phyloP scores from a whole-genome alignment of 2,797 vertebrate genomes.

The Champsocephalus esox region DNA sequence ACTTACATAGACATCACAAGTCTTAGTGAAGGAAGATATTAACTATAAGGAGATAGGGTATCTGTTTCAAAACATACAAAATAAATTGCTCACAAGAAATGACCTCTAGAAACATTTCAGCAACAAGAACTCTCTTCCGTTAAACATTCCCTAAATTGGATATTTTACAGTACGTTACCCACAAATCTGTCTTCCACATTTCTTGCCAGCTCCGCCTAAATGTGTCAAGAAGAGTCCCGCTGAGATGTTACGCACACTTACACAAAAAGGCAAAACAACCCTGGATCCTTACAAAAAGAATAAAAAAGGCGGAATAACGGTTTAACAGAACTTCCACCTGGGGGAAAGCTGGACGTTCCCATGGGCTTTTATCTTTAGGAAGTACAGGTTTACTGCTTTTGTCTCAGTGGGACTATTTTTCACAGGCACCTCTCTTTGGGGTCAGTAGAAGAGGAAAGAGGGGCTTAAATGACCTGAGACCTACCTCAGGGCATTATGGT shows the following conservation, averaged over 20 bases:
- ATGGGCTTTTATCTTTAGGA: slow-evolving; percentile 43
- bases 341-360: slow-evolving; percentile 44
- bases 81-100: not conserved
- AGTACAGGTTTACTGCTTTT: slow-evolving; percentile 63
- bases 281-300: slow-evolving; percentile 17
- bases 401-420: slow-evolving; percentile 69
- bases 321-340: slow-evolving; percentile 29
- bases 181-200: slow-evolving; percentile 46
- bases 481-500: slow-evolving; percentile 53
- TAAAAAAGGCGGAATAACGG: slow-evolving; percentile 24
- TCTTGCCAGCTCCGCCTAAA: slow-evolving; percentile 17
- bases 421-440: slow-evolving; percentile 56
- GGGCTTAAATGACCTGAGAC: slow-evolving; percentile 67
- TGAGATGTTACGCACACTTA: slow-evolving; percentile 56
- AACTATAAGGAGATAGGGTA: not conserved
- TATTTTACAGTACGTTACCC: slow-evolving; percentile 1
- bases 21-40: not conserved
- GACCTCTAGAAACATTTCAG: not conserved
- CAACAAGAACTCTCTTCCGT: not conserved
- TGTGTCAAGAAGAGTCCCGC: slow-evolving; percentile 22
- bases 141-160: slow-evolving; percentile 2
- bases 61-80: not conserved
- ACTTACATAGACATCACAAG: not conserved
- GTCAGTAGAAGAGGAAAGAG: slow-evolving; percentile 63
- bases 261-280: slow-evolving; percentile 69